Conservation (phyloP, 2,113 vertebrate species). For the Xenus cinereus region DNA sequence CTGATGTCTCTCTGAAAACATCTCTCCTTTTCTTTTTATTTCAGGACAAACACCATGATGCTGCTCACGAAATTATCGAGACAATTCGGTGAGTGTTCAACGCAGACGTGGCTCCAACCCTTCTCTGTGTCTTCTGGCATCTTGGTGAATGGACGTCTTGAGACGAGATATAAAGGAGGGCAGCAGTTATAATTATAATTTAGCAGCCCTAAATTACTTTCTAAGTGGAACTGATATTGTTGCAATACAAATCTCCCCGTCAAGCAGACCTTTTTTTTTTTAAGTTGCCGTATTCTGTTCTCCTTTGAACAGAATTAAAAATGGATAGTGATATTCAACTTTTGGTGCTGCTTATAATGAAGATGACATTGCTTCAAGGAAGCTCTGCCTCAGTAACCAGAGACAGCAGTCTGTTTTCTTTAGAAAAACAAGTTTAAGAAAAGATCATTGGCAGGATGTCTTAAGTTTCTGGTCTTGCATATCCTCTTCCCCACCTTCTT, state of each 20-base stretch:
- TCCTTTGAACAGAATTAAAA: background rate
- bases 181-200: background rate
- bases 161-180: background rate
- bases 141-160: background rate
- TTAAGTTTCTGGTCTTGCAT: background rate
- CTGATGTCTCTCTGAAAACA: background rate
- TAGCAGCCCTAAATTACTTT: background rate
- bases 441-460: background rate
- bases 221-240: background rate
- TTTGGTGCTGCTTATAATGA: background rate
- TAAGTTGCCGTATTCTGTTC: background rate
- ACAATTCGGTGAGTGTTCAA: conserved; percentile 88
- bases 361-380: background rate
- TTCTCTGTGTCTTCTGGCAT: background rate
- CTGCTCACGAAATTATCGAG: conserved; percentile 99
- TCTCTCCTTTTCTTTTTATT: background rate
- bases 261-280: background rate
- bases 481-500: background rate
- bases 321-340: background rate
- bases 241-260: background rate
- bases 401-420: background rate
- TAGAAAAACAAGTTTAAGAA: background rate
- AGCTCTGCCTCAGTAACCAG: background rate
- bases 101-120: background rate
- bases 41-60: conserved; percentile 99